These are phyloP conservation scores for Cotesia typhae DNA, from an alignment of 1,140 invertebrate species.

Conservation along the genomic window DNA sequence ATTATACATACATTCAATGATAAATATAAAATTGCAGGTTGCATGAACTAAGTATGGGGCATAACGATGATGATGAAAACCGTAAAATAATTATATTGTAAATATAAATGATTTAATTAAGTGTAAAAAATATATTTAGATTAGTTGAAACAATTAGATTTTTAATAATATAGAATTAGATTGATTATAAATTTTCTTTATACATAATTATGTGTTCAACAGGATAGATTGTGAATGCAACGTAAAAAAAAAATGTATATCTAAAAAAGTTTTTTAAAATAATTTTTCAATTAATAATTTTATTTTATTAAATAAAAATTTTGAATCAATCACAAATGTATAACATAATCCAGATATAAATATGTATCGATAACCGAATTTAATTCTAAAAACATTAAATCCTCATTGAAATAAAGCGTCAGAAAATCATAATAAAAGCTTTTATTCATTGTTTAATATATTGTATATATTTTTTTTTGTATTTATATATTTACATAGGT, in stretches of 20 bases:
- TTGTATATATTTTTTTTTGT: slow-evolving; percentile 16
- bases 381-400: slow-evolving; percentile 9
- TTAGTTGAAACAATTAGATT: slow-evolving; percentile 17
- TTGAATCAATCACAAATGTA: slow-evolving; percentile 14
- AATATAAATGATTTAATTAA: slow-evolving; percentile 34
- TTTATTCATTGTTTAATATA: slow-evolving; percentile 25
- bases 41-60: slow-evolving; percentile 20
- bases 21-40: slow-evolving; percentile 5
- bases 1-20: not conserved
- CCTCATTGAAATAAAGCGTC: slow-evolving; percentile 33
- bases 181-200: slow-evolving; percentile 17
- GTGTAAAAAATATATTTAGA: slow-evolving; percentile 33
- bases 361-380: slow-evolving; percentile 17
- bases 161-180: slow-evolving; percentile 14
- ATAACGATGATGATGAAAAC: slow-evolving; percentile 31
- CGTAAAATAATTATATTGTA: slow-evolving; percentile 9
- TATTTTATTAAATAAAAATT: slow-evolving; percentile 18
- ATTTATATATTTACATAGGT: slow-evolving; percentile 11
- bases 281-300: slow-evolving; percentile 14
- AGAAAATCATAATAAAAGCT: slow-evolving; percentile 11
- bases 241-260: slow-evolving; percentile 4
- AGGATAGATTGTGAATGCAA: not conserved
- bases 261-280: not conserved
- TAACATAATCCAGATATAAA: slow-evolving; percentile 27
- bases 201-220: slow-evolving; percentile 29